These are phyloP conservation scores for Rousettus leschenaultii DNA, from an alignment of 2,113 vertebrate genomes.

Conservation along the genomic window DNA sequence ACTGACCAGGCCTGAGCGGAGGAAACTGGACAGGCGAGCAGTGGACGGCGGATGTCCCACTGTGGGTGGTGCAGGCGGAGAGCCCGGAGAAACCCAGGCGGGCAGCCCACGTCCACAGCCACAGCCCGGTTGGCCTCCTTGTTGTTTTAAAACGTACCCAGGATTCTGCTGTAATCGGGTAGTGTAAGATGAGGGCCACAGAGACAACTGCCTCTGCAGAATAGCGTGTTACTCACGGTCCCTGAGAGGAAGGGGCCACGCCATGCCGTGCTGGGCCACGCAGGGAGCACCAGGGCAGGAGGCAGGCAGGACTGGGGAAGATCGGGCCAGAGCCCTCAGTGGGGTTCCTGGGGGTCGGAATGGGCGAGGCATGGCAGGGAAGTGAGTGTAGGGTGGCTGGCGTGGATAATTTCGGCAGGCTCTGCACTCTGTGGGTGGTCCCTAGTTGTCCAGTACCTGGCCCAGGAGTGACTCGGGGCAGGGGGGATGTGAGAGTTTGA, in stretches of 20 bases:
- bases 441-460: too few relatives aligned
- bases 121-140: neutral
- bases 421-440: too few relatives aligned
- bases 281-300: neutral
- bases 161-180: neutral
- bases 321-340: rapidly evolving
- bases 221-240: rapidly evolving
- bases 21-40: neutral
- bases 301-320: too few relatives aligned
- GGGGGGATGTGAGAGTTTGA: neutral
- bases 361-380: neutral
- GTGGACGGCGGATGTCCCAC: neutral
- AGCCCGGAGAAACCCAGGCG: rapidly evolving
- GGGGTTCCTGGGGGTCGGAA: neutral
- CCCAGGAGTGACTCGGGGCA: neutral
- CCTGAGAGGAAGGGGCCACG: neutral
- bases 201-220: neutral
- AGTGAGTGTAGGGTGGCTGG: neutral
- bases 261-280: neutral
- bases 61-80: neutral
- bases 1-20: rapidly evolving
- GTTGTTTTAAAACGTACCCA: neutral
- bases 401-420: neutral
- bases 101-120: rapidly evolving
- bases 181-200: neutral